A percentile compares a stretch with the other conserved stretches of the same genome.
Conservation (phyloP, 1,140 invertebrate species). For the Achatina immaculata region DNA sequence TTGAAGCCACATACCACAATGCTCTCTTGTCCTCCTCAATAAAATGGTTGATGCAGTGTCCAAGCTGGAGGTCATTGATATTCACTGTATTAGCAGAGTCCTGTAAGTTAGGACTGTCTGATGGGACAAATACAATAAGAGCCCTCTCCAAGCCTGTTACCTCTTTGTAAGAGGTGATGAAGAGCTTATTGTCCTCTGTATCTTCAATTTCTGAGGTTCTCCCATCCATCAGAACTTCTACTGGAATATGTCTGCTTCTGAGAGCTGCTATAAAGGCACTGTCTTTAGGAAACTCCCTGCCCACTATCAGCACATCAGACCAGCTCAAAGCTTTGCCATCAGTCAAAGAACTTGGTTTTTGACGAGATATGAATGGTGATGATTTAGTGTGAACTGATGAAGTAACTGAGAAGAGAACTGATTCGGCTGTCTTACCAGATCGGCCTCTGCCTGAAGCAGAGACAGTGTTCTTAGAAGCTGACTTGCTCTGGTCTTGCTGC, state of each 20-base stretch:
- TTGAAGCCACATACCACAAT: slow-evolving; percentile 41
- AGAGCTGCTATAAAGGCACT: slow-evolving; percentile 13
- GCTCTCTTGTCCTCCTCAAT: slow-evolving; percentile 24
- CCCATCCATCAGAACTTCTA: slow-evolving; percentile 9
- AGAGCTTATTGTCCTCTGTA: slow-evolving; percentile 3
- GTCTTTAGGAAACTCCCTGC: not conserved
- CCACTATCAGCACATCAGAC: slow-evolving; percentile 39
- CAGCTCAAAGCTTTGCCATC: not conserved
- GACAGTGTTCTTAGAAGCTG: not conserved
- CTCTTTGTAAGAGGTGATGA: slow-evolving; percentile 34
- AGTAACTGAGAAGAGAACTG: not conserved
- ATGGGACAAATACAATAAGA: slow-evolving; percentile 41
- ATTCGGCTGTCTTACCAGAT: not conserved
- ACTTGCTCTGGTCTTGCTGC: not conserved
- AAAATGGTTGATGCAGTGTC: slow-evolving; percentile 14
- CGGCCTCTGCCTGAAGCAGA: not conserved
- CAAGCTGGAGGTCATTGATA: slow-evolving; percentile 32
- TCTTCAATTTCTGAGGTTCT: slow-evolving; percentile 23
- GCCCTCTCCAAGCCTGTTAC: slow-evolving; percentile 36
- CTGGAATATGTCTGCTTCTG: slow-evolving; percentile 10
- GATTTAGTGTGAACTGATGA: not conserved
- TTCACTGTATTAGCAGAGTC: not conserved
- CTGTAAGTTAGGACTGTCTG: not conserved
- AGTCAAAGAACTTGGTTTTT: not conserved
- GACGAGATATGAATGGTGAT: not conserved